Conservation (phyloP, 2,113 vertebrate genomes). For the Puma concolor region DNA sequence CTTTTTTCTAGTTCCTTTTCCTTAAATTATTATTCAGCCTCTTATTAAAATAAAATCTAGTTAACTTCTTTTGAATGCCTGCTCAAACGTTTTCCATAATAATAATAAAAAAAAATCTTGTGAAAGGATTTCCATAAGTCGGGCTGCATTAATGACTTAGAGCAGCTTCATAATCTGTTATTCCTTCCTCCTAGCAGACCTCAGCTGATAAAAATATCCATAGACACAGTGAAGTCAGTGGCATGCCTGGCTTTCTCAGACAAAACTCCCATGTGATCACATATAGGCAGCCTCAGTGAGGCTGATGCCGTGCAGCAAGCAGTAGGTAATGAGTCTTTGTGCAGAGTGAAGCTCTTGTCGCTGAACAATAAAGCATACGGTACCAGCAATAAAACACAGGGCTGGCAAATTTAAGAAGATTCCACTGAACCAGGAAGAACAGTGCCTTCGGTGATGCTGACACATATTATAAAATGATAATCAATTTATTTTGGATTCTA, state of each 20-base stretch:
- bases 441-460: slow-evolving; percentile 78
- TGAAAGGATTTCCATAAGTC: slow-evolving; percentile 82
- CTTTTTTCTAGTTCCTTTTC: slow-evolving; percentile 69
- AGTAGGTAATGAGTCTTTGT: slow-evolving; percentile 99
- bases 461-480: slow-evolving; percentile 84
- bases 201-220: slow-evolving; percentile 96
- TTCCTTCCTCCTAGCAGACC: slow-evolving; percentile 87
- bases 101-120: slow-evolving; percentile 61
- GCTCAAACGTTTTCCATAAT: slow-evolving; percentile 50
- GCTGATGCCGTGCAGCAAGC: slow-evolving; percentile 92
- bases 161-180: slow-evolving; percentile 84
- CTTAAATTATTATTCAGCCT: slow-evolving; percentile 73
- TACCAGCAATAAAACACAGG: slow-evolving; percentile 91
- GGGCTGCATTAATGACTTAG: slow-evolving; percentile 82
- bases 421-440: slow-evolving; percentile 84
- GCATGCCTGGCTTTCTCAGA: slow-evolving; percentile 91
- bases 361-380: slow-evolving; percentile 97
- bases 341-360: slow-evolving; percentile 91
- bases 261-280: slow-evolving; percentile 98
- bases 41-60: slow-evolving; percentile 70
- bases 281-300: slow-evolving; percentile 94
- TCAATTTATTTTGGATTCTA: slow-evolving; percentile 86
- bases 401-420: slow-evolving; percentile 91
- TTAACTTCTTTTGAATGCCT: slow-evolving; percentile 72
- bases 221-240: slow-evolving; percentile 94